A percentile compares a stretch with the other conserved stretches of the same genome.
Evolutionary conservation across 2,113 vertebrate species (phyloP).

Genomic region (Oxyruncus cristatus): DNA sequence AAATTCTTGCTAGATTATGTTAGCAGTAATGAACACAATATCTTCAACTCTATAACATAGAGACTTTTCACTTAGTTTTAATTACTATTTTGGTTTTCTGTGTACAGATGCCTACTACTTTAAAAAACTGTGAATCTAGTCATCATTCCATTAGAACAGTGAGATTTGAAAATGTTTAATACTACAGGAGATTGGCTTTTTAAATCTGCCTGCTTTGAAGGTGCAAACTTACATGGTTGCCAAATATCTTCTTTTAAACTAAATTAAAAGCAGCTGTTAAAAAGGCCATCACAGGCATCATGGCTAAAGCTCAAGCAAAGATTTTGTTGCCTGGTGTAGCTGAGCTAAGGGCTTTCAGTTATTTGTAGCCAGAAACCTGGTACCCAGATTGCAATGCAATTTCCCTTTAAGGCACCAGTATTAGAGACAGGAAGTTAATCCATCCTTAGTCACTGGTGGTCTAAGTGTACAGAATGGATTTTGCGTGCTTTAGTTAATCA

Average conservation of each 20-base stretch:
- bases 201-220: slow-evolving; percentile 38
- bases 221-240: slow-evolving; percentile 45
- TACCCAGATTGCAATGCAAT: slow-evolving; percentile 76
- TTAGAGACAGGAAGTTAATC: slow-evolving; percentile 81
- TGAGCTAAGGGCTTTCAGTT: slow-evolving; percentile 52
- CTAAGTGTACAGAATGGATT: slow-evolving; percentile 75
- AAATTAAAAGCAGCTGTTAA: slow-evolving; percentile 61
- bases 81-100: not conserved
- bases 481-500: slow-evolving; percentile 74
- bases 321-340: slow-evolving; percentile 13
- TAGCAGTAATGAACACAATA: not conserved
- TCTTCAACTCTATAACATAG: not conserved
- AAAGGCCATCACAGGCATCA: slow-evolving; percentile 1
- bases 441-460: slow-evolving; percentile 77
- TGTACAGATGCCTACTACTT: not conserved
- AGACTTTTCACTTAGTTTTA: no score
- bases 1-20: not conserved
- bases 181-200: not conserved
- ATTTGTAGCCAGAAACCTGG: slow-evolving; percentile 72
- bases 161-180: slow-evolving; percentile 8
- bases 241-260: slow-evolving; percentile 54
- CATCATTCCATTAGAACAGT: not conserved
- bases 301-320: not conserved
- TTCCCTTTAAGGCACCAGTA: slow-evolving; percentile 77
- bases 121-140: slow-evolving; percentile 22